Conservation (phyloP, 2,113 vertebrate genomes). For the Otocyon megalotis region DNA sequence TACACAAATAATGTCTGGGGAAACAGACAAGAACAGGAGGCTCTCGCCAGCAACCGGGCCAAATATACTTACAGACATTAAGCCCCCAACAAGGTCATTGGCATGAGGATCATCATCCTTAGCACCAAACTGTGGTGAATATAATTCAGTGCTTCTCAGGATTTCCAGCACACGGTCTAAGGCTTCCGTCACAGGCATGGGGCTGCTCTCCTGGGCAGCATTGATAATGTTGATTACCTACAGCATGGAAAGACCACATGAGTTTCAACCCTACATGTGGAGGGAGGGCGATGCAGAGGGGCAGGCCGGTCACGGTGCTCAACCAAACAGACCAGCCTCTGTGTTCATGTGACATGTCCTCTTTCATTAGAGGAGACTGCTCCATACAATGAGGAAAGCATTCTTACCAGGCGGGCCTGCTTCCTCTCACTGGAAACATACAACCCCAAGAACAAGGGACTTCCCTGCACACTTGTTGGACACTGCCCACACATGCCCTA, state of each 20-base stretch:
- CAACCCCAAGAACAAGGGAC: background rate
- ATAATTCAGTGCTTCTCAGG: slow-evolving; percentile 96
- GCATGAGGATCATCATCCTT: slow-evolving; percentile 98
- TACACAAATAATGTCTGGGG: background rate
- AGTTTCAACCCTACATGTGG: background rate
- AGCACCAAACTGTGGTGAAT: slow-evolving; percentile 95
- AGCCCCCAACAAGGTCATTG: slow-evolving; percentile 95
- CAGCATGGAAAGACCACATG: background rate
- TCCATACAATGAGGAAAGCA: background rate
- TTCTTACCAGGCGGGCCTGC: background rate
- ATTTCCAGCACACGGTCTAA: slow-evolving; percentile 98
- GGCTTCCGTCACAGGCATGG: slow-evolving; percentile 95
- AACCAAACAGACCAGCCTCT: too few relatives aligned
- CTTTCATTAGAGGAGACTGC: background rate
- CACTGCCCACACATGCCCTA: slow-evolving; percentile 74
- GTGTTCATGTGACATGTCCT: background rate
- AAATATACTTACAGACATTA: slow-evolving; percentile 93
- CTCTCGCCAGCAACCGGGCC: background rate
- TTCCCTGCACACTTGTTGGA: background rate
- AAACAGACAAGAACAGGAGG: background rate
- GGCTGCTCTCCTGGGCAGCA: slow-evolving; percentile 97
- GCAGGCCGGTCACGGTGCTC: background rate
- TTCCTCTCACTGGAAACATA: background rate
- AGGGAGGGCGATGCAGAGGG: background rate
- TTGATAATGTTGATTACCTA: slow-evolving; percentile 99